These are phyloP conservation scores for Chionis minor DNA, from an alignment of 2,113 vertebrate species.

Conservation along the genomic window DNA sequence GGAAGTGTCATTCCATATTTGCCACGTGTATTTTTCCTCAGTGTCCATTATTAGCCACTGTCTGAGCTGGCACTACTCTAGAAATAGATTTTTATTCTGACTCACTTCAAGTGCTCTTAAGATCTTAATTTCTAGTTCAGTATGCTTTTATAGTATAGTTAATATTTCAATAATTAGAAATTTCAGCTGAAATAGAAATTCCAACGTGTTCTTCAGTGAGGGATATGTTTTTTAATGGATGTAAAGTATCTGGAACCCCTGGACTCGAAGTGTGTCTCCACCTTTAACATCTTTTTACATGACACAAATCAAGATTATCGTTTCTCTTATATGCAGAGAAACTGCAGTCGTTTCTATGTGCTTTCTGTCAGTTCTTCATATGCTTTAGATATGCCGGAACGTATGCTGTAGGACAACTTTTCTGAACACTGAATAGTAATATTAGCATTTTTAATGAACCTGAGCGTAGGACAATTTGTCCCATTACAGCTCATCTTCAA, in stretches of 20 bases:
- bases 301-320: not conserved
- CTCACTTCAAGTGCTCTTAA: not conserved
- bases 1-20: constrained; percentile 4
- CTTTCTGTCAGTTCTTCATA: not conserved
- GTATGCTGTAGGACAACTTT: not conserved
- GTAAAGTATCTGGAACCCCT: not conserved
- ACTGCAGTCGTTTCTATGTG: not conserved
- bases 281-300: not conserved
- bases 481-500: not conserved
- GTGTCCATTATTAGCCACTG: not conserved
- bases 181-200: not conserved
- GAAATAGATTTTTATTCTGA: constrained; percentile 22
- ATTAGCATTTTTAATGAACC: not conserved
- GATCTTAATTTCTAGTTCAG: not conserved
- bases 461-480: not conserved
- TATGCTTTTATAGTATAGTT: not conserved
- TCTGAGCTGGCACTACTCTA: not conserved
- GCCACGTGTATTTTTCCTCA: not conserved
- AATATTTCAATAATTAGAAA: not conserved
- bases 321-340: not conserved
- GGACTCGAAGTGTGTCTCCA: not conserved
- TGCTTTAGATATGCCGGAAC: not conserved
- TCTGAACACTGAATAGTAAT: not conserved
- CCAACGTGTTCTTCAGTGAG: not conserved
- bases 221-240: not conserved